phyloP scores from a whole-genome alignment of 2,888 invertebrate genomes.

The Temnothorax ravouxi region DNA sequence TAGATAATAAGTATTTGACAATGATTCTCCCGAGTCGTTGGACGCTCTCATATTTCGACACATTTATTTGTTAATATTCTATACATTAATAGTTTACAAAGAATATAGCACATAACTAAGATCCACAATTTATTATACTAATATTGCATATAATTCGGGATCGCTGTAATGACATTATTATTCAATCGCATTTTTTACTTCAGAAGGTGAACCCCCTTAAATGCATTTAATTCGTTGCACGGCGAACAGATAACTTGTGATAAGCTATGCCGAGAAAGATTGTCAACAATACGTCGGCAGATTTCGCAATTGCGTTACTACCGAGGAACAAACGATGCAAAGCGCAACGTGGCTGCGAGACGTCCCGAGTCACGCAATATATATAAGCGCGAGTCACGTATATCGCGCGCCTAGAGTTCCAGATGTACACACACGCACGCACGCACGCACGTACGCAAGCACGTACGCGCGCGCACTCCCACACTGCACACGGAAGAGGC shows the following conservation, averaged over 20 bases:
- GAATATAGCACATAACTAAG: too few relatives aligned
- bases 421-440: background rate
- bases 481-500: background rate
- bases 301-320: slow-evolving; percentile 56
- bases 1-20: too few relatives aligned
- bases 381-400: slow-evolving; percentile 62
- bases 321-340: slow-evolving; percentile 62
- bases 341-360: slow-evolving; percentile 42
- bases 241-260: slow-evolving; percentile 6
- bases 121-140: too few relatives aligned
- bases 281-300: slow-evolving; percentile 24
- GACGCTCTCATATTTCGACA: too few relatives aligned
- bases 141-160: too few relatives aligned
- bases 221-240: background rate
- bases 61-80: too few relatives aligned
- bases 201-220: background rate
- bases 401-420: slow-evolving; percentile 11
- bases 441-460: slow-evolving; percentile 20
- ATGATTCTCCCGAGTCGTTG: too few relatives aligned
- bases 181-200: too few relatives aligned
- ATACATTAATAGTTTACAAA: too few relatives aligned
- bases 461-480: slow-evolving; percentile 16
- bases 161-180: too few relatives aligned
- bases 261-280: slow-evolving; percentile 17
- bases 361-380: slow-evolving; percentile 62